A percentile compares a stretch with the other conserved stretches of the same genome.
phyloP scores from a whole-genome alignment of 2,113 vertebrate genomes.

The Mirza zaza region DNA sequence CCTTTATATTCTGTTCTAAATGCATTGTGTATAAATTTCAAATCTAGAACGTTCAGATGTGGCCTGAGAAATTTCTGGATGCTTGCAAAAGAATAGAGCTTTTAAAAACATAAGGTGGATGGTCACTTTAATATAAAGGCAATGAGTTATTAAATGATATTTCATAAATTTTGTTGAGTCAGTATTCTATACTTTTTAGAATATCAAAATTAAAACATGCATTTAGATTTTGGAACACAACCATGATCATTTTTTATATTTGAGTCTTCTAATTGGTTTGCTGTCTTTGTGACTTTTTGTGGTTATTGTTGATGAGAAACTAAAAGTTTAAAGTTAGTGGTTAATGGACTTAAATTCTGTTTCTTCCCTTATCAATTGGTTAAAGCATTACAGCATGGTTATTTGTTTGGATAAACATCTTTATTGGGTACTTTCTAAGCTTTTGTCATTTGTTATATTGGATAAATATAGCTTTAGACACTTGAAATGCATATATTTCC shows the following conservation, averaged over 20 bases:
- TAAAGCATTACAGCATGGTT: neutral
- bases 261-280: slow-evolving; percentile 16
- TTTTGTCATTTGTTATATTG: neutral
- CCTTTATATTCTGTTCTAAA: neutral
- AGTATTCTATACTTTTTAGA: neutral
- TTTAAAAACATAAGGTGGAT: neutral
- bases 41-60: neutral
- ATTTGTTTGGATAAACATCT: neutral
- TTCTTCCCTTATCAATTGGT: neutral
- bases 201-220: neutral
- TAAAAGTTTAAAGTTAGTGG: neutral
- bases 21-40: neutral
- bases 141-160: neutral
- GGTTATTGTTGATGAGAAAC: neutral
- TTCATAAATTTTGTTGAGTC: slow-evolving; percentile 5
- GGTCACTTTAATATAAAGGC: neutral
- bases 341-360: neutral
- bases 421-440: neutral
- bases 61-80: slow-evolving; percentile 2
- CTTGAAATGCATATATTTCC: neutral
- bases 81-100: neutral
- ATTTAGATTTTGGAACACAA: neutral
- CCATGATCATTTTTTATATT: neutral
- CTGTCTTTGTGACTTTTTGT: neutral
- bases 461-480: neutral